Percentiles rank a stretch among this genome's conserved stretches.
These are phyloP conservation scores for Zootoca vivipara DNA, from an alignment of 2,113 vertebrate genomes.

Conservation along the genomic window DNA sequence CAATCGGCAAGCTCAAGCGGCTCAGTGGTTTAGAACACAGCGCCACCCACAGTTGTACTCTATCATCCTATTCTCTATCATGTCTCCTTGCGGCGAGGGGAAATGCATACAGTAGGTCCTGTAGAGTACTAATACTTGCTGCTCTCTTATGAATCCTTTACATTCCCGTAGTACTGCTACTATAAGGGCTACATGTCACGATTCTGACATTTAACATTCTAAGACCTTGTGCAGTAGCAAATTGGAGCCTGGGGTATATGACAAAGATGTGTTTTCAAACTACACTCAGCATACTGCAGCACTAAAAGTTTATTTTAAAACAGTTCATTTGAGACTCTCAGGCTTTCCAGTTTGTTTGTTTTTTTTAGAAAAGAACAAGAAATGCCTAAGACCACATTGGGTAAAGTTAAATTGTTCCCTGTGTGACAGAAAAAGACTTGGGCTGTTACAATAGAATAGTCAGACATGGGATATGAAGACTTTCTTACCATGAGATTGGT, in stretches of 20 bases:
- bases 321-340: neutral
- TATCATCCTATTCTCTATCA: no score
- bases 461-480: neutral
- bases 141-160: neutral
- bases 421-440: neutral
- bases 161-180: neutral
- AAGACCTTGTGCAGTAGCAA: neutral
- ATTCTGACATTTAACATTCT: neutral
- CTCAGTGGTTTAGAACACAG: no score
- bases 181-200: neutral
- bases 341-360: neutral
- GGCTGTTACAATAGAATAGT: neutral
- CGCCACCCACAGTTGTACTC: neutral
- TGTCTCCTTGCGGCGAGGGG: no score
- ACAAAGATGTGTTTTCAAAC: neutral
- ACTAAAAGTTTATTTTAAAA: neutral
- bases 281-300: neutral
- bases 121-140: neutral
- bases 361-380: neutral
- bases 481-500: conserved; percentile 7
- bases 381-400: neutral
- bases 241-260: neutral
- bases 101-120: neutral
- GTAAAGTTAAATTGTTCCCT: neutral
- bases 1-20: no score